A percentile compares a stretch with the other conserved stretches of the same genome.
Evolutionary conservation across 2,797 vertebrate genomes (phyloP).

Genomic region (Falco novaeseelandiae): DNA sequence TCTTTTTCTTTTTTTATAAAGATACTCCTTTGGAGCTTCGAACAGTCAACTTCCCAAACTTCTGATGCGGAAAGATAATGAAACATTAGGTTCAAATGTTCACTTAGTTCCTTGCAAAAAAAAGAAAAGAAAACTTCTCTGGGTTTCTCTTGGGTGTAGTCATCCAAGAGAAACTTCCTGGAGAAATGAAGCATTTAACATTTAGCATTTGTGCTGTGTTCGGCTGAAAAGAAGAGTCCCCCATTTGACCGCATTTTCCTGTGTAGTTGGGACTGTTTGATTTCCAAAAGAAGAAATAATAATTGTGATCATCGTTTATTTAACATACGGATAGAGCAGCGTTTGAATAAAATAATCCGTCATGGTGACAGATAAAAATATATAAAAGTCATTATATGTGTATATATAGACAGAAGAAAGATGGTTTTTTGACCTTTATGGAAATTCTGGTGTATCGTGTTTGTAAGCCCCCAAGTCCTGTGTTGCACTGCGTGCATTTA

Average conservation of each 20-base stretch:
- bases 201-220: constrained; percentile 17
- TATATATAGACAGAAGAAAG: not conserved
- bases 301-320: not conserved
- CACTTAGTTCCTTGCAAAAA: constrained; percentile 36
- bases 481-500: not conserved
- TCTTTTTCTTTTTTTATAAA: not conserved
- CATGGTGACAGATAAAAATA: not conserved
- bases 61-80: not conserved
- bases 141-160: constrained; percentile 15
- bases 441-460: not conserved
- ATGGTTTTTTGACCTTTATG: not conserved
- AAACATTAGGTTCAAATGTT: constrained; percentile 55
- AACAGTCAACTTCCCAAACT: not conserved
- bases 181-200: not conserved
- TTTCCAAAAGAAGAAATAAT: not conserved
- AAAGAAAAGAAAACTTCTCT: constrained; percentile 17
- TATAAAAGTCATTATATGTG: not conserved
- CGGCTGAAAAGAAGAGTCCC: not conserved
- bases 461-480: not conserved
- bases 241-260: not conserved
- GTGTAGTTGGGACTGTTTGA: not conserved
- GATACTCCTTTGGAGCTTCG: not conserved
- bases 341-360: not conserved
- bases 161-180: constrained; percentile 67
- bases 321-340: not conserved